Evolutionary conservation across 2,888 invertebrate genomes (phyloP), one percentile per base, ranked within the genome.

Genomic region (Acrocera orbiculus): DNA sequence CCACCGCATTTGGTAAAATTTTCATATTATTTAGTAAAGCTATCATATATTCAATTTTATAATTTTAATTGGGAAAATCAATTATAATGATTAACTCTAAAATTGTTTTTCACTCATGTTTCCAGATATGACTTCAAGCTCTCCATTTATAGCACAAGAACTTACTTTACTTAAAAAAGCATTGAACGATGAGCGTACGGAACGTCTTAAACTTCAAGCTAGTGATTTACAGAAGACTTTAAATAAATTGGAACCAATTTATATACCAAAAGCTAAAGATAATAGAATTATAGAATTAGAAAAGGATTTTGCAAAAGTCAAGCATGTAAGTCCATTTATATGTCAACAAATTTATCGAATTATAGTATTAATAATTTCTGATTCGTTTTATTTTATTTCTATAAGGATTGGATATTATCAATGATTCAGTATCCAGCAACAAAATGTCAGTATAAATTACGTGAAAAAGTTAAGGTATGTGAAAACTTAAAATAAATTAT

Each of bases 81-180:
- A n/a, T n/a, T n/a, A n/a, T n/a, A n/a, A n/a, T n/a, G n/a, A n/a
- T n/a, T n/a, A n/a, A n/a, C n/a, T n/a, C n/a, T n/a, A n/a, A n/a
- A n/a, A n/a, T 24, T 27, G 9, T 25, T 19, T 3, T 26, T 16
- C 10, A 17, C 16, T 23, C 26, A 16, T 34, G 27, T 10, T 13
- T 14, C 4, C 32, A 38, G 45, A 45, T 32, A 42, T 45, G 14
- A 40, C 48, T 2, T 42, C 44, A 11, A 43, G 62, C 44, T 63
- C 64, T 3, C 63, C 64, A 27, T 48, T 67, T 15, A 54, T 71
- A 20, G 51, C 69, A 28, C 70, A 73, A 47, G 73, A 73, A 47
- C 65, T 73, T 38, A 58, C 62, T 11, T 61, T 66, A 28, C 56
- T 73, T 23, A 66, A 66, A 30, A 65, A 65, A 43, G 63, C 69